Base-by-base conservation (phyloP, 1,140 invertebrate species). In the Cyclargus thomasi region DNA sequence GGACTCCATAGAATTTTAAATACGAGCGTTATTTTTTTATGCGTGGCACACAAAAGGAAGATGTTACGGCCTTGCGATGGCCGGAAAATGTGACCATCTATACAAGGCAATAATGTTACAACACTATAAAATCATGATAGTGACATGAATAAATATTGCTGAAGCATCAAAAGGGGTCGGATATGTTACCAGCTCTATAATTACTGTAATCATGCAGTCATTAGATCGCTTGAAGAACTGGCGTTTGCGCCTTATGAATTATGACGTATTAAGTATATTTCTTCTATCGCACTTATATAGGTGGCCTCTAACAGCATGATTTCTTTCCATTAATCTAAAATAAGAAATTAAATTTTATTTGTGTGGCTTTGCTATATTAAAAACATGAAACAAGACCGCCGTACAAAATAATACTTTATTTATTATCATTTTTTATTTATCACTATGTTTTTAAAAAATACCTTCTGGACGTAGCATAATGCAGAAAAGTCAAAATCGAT, bases 41-140 rank as follows among this genome's bases (percentile, higher is more conserved):
- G 57, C 66, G 57, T 8, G 29, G 21, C 29, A 57, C 55, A 62
- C 53, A 67, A 67, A 63, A 67, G 66, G 66, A 67, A 67, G 59
- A 62, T 47, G 21, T 36, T 1, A 22, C 62, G 57, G 36, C 67
- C 67, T 68, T 29, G 67, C 62, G 8, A 47, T 17, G 47, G 39
- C 64, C 64, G 64, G 64, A 65, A 65, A 65, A 65, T 53, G 64
- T 65, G 21, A 16, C 64, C 47, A 55, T 53, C 64, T 53, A 18
- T 65, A 65, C 64, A 53, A 65, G 64, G 64, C 39, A 65, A 65
- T 53, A 65, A 53, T 6, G 8, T 23, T 23, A 55, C 47, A 53
- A 7, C 55, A 47, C 17, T 5, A 59, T 59, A 59, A 59, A 59
- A 59, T 59, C 18, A 21, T 20, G 17, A 11, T 59, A 59, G 55